A percentile compares a stretch with the other conserved stretches of the same genome.
Evolutionary conservation across 2,797 vertebrate genomes (phyloP).

Genomic region (Sardinella longiceps): DNA sequence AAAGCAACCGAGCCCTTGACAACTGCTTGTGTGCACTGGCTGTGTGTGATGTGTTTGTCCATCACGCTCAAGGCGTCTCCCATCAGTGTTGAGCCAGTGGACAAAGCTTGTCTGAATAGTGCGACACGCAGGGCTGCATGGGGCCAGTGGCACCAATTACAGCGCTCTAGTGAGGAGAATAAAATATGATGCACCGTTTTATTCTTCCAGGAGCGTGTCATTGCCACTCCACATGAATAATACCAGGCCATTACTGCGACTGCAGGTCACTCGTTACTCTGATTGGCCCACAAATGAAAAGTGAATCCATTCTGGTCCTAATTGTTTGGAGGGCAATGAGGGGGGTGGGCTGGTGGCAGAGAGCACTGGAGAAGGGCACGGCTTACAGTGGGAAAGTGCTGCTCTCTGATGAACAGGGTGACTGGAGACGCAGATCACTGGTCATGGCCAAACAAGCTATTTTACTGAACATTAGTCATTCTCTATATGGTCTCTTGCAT

Average conservation of each 20-base stretch:
- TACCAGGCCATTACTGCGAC: constrained; percentile 61
- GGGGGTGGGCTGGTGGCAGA: neutral
- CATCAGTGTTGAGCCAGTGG: neutral
- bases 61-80: neutral
- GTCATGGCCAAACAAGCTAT: neutral
- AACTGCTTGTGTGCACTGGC: neutral
- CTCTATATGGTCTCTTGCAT: neutral
- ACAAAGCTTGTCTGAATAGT: constrained; percentile 16
- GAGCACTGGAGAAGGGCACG: neutral
- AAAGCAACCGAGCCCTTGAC: no score
- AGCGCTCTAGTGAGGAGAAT: constrained; percentile 67
- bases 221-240: constrained; percentile 62
- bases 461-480: neutral
- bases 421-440: neutral
- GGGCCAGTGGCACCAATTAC: constrained; percentile 9
- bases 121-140: neutral
- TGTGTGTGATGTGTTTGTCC: neutral
- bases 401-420: neutral
- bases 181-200: constrained; percentile 72
- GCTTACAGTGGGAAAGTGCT: neutral
- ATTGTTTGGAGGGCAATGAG: constrained; percentile 37
- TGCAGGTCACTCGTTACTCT: constrained; percentile 60
- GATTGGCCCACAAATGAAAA: constrained; percentile 56
- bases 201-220: constrained; percentile 62
- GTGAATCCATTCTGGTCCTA: constrained; percentile 50